These are phyloP conservation scores for Drosophila peninsularis DNA, from an alignment of 2,888 invertebrate genomes.

Conservation along the genomic window DNA sequence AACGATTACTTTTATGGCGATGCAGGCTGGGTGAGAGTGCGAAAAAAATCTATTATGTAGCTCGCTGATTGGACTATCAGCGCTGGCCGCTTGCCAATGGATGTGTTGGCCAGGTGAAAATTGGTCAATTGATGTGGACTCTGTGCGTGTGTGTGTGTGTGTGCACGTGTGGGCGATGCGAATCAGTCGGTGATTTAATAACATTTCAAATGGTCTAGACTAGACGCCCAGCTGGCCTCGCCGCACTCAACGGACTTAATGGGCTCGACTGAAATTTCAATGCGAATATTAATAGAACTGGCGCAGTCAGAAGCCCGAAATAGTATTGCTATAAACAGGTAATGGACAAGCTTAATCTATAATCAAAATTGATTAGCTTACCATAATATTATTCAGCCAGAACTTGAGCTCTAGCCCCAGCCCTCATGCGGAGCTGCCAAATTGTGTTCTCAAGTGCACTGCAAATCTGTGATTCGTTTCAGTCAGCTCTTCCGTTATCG, in stretches of 20 bases:
- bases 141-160: slow-evolving; percentile 1
- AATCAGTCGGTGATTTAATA: slow-evolving; percentile 24
- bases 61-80: slow-evolving; percentile 50
- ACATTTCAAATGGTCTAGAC: slow-evolving; percentile 15
- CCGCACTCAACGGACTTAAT: not conserved
- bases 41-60: slow-evolving; percentile 44
- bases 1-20: slow-evolving; percentile 47
- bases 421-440: slow-evolving; percentile 23
- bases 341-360: slow-evolving; percentile 5
- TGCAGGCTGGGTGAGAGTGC: slow-evolving; percentile 9
- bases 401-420: not conserved
- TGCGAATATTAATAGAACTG: slow-evolving; percentile 7
- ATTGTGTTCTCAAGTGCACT: slow-evolving; percentile 35
- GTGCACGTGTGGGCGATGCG: slow-evolving; percentile 4
- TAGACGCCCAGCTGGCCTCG: not conserved
- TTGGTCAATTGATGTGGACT: slow-evolving; percentile 33
- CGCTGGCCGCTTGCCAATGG: slow-evolving; percentile 50
- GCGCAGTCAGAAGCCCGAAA: not conserved
- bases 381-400: not conserved
- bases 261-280: slow-evolving; percentile 6
- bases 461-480: slow-evolving; percentile 58
- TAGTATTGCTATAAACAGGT: not conserved
- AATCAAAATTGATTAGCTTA: slow-evolving; percentile 17
- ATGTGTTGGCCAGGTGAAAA: slow-evolving; percentile 46
- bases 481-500: slow-evolving; percentile 52